phyloP scores from a whole-genome alignment of 2,888 invertebrate genomes.

The Drosophila percnosoma region DNA sequence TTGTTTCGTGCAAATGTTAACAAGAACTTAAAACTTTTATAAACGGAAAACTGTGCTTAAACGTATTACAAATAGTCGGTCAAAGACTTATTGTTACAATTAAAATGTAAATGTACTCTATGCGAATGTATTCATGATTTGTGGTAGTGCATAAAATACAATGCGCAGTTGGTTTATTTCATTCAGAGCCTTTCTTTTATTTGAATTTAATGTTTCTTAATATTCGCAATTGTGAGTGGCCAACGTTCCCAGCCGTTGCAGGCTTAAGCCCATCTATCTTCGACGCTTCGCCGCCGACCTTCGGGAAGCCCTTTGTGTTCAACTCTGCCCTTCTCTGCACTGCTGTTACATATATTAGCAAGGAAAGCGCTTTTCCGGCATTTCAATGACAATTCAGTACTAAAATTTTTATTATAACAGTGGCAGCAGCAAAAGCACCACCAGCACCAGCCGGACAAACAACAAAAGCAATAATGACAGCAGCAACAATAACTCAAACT shows the following conservation, averaged over 20 bases:
- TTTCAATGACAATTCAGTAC: slow-evolving; percentile 51
- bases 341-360: slow-evolving; percentile 15
- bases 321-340: slow-evolving; percentile 6
- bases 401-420: slow-evolving; percentile 56
- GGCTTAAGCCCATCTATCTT: slow-evolving; percentile 24
- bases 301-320: slow-evolving; percentile 13
- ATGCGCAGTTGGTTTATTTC: background rate
- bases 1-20: background rate
- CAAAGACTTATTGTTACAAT: background rate
- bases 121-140: background rate
- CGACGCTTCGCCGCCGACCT: slow-evolving; percentile 30
- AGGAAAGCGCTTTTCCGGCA: slow-evolving; percentile 26
- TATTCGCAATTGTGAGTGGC: background rate
- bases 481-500: slow-evolving; percentile 34
- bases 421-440: slow-evolving; percentile 24
- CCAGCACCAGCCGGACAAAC: slow-evolving; percentile 40
- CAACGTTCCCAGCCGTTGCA: slow-evolving; percentile 17
- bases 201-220: slow-evolving; percentile 7
- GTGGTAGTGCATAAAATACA: background rate
- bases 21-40: background rate
- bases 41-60: background rate
- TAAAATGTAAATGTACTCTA: background rate
- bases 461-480: slow-evolving; percentile 41
- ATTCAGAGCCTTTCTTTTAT: background rate
- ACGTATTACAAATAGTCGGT: background rate